Evolutionary conservation across 92 coral and sea anemone species (phyloP), one percentile per base, ranked within the genome.

Genomic region (Heteractis magnifica): DNA sequence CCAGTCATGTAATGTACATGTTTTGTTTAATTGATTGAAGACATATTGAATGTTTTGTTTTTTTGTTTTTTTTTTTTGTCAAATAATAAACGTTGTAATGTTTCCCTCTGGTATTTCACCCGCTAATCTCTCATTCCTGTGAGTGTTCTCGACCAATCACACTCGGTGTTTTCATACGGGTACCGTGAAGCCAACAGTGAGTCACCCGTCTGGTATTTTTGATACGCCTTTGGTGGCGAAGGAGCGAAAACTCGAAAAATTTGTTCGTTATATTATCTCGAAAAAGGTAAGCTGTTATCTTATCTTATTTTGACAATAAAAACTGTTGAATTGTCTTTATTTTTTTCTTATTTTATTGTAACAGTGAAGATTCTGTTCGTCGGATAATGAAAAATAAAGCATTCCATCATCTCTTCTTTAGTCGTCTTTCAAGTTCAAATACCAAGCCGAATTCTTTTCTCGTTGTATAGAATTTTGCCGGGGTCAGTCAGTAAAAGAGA

Each of bases 111-210:
- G 77, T 14, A 68, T 68, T 68, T 8, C 50, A 79, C 83, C 83
- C 23, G 83, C 8, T 18, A 62, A 50, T 56, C 65, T 70, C 8
- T 58, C 49, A 56, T 51, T 15, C 6, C 49, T 51, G n/a, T 51
- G 65, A 79, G 65, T 68, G 10, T 9, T 81, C 62, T 52, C 13
- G 34, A 65, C 86, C 86, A 82, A 82, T 82, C 79, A 74, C 6
- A 74, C 1, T 10, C 41, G 2, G 23, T 72, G 72, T 82, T 75
- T 51, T 19, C 79, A 82, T 82, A 82, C 86, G 86, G 86, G 86
- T 82, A 82, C 86, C 86, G 13, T 65, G 85, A 64, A 44, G 58
- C 52, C 34, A 81, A 21, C 9, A 8, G 75, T 41, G 19, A n/a
- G 72, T 56, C 73, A 82, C 86, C 86, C 34, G 86, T 56, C 71